Evolutionary conservation across 2,888 invertebrate species (phyloP).

Genomic region (Cataglyphis rosenhaueri): DNA sequence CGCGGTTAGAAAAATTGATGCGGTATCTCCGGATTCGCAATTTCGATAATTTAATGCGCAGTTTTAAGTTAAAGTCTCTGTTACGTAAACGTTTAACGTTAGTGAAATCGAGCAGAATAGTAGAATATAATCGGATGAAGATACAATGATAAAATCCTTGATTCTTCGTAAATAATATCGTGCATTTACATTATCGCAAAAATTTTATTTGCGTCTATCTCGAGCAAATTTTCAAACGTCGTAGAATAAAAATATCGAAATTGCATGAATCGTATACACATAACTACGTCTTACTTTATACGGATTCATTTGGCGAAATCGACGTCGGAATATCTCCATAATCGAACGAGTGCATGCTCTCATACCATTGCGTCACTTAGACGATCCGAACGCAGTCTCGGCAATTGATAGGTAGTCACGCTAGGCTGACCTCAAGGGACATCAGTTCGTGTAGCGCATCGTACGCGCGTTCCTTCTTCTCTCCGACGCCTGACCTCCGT

Average conservation of each 20-base stretch:
- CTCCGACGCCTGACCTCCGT: conserved; percentile 21
- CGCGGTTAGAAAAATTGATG: conserved; percentile 16
- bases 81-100: not conserved
- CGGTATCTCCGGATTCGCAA: not conserved
- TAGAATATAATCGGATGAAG: not conserved
- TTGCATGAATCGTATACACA: not conserved
- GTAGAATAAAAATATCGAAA: conserved; percentile 28
- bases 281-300: conserved; percentile 39
- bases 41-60: conserved; percentile 17
- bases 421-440: conserved; percentile 79
- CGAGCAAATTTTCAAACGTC: not conserved
- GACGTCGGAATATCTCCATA: conserved; percentile 68
- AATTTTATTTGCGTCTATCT: not conserved
- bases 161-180: not conserved
- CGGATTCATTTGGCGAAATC: conserved; percentile 71
- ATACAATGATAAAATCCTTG: not conserved
- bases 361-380: conserved; percentile 71
- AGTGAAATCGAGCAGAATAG: not conserved
- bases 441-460: conserved; percentile 71
- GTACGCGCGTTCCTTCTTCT: conserved; percentile 30
- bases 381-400: conserved; percentile 74
- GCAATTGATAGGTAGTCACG: conserved; percentile 80
- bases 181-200: not conserved
- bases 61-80: conserved; percentile 17
- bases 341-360: conserved; percentile 71